These are phyloP conservation scores for Cynocephalus volans DNA, from an alignment of 2,113 vertebrate species.

Conservation along the genomic window DNA sequence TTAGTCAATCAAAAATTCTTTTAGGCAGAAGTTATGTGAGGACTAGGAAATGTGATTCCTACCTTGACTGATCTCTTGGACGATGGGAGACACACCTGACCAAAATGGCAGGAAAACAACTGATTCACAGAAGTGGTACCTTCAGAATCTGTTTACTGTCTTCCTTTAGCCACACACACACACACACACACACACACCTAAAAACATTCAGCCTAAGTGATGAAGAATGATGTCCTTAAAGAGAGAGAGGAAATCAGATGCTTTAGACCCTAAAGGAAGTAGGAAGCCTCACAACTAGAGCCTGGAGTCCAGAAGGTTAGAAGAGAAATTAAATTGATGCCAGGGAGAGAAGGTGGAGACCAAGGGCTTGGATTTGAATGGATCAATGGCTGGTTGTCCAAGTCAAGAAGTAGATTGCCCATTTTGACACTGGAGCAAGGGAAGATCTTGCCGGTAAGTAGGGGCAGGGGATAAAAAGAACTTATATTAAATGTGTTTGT, in stretches of 20 bases:
- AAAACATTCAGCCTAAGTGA: constrained; percentile 7
- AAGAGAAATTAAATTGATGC: not conserved
- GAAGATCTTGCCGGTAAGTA: not conserved
- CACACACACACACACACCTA: not conserved
- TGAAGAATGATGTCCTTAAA: not conserved
- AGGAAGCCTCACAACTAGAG: constrained; percentile 2
- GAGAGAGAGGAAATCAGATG: not conserved
- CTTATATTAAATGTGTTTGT: not conserved
- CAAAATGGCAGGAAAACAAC: constrained; percentile 56
- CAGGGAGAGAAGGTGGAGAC: not conserved
- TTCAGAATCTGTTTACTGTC: constrained; percentile 40
- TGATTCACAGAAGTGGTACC: not conserved
- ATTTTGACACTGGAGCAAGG: not conserved
- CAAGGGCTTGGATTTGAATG: not conserved
- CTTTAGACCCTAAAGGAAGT: not conserved
- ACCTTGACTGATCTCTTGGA: constrained; percentile 36
- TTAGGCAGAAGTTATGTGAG: constrained; percentile 72
- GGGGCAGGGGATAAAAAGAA: not conserved
- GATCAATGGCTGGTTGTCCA: not conserved
- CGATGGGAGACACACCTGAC: not conserved
- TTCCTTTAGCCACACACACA: not conserved
- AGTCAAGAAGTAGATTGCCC: not conserved
- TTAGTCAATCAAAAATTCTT: constrained; percentile 81
- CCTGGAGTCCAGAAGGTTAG: not conserved
- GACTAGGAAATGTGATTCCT: constrained; percentile 60